These are phyloP conservation scores for Nibea albiflora DNA, from an alignment of 2,113 vertebrate genomes.

Conservation along the genomic window DNA sequence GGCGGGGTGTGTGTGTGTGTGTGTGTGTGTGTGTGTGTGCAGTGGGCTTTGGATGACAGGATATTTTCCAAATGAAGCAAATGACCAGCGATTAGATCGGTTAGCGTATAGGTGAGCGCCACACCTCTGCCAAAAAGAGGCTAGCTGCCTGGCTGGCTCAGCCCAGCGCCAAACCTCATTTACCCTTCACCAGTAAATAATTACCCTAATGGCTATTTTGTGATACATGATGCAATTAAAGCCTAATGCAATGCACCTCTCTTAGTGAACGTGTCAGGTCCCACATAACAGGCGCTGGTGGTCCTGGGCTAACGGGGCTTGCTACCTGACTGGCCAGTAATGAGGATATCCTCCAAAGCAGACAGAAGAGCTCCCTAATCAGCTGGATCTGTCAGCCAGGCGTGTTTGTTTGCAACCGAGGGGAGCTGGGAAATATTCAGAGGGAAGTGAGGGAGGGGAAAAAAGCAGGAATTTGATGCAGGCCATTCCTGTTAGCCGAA, in stretches of 20 bases:
- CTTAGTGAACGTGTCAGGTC: slow-evolving; percentile 77
- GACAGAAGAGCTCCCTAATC: slow-evolving; percentile 78
- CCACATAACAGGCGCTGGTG: slow-evolving; percentile 62
- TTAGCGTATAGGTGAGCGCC: slow-evolving; percentile 69
- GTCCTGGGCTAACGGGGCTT: slow-evolving; percentile 63
- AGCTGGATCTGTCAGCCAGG: slow-evolving; percentile 71
- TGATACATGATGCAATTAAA: slow-evolving; percentile 88
- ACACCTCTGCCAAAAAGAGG: slow-evolving; percentile 59
- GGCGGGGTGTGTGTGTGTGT: not conserved
- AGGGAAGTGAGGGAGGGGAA: slow-evolving; percentile 13
- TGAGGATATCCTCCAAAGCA: slow-evolving; percentile 76
- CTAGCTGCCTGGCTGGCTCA: slow-evolving; percentile 40
- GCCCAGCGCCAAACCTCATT: slow-evolving; percentile 80
- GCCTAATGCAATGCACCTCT: slow-evolving; percentile 82
- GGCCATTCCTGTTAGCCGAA: slow-evolving; percentile 64
- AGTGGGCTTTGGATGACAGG: slow-evolving; percentile 42
- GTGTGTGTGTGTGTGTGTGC: no score
- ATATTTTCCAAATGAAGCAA: slow-evolving; percentile 70
- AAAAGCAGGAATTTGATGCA: slow-evolving; percentile 64
- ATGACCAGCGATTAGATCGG: slow-evolving; percentile 69
- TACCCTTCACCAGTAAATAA: slow-evolving; percentile 85
- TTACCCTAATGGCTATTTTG: slow-evolving; percentile 86
- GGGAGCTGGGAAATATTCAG: slow-evolving; percentile 76
- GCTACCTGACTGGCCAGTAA: slow-evolving; percentile 78
- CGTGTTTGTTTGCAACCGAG: slow-evolving; percentile 78